Base-by-base conservation (phyloP, 2,797 vertebrate species). In the Xerus rutilus region DNA sequence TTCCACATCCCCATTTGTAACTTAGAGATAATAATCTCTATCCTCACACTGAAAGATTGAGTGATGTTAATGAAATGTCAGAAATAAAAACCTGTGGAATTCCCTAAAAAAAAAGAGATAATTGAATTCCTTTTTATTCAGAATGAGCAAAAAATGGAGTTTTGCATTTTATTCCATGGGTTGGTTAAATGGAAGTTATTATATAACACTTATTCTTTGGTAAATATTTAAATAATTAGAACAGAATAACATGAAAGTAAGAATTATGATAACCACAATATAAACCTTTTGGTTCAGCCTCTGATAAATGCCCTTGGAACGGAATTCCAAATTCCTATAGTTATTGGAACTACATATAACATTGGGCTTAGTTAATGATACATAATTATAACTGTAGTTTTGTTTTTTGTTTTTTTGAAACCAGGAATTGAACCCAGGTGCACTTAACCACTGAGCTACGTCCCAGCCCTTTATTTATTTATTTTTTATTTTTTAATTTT, bases 181-280 rank as follows among this genome's bases (percentile, higher is more conserved):
- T 78, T 84, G 85, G 88, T 78, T 70, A 84, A 62, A 25, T 23
- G 9, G 59, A 62, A 25, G 59, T 62, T 25, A 25, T 25, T 62
- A 25, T 72, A 67, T 73, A 94, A 20, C 57, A 30, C 57, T 78
- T 59, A 88, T 7, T 25, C 28, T 54, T 59, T 64, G 78, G 21
- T 62, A 84, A 94, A 88, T 88, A 70, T 78, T 88, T 92, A 77
- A 70, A n/a, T 81, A 83, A 84, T 84, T 67, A 67, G 25, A 67
- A 67, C 65, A 67, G 64, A 67, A 62, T 67, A n/a, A 67, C 32
- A 14, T 7, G 17, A 67, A 14, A 67, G 65, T 67, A n/a, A 57
- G 65, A 62, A 62, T 62, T 25, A 62, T 62, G 59, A 62, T 25
- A 62, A 62, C 8, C 3, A 25, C 59, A 62, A 62, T 62, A 62